Base-by-base conservation (phyloP, 2,113 vertebrate genomes). In the Acrocephalus kingi region DNA sequence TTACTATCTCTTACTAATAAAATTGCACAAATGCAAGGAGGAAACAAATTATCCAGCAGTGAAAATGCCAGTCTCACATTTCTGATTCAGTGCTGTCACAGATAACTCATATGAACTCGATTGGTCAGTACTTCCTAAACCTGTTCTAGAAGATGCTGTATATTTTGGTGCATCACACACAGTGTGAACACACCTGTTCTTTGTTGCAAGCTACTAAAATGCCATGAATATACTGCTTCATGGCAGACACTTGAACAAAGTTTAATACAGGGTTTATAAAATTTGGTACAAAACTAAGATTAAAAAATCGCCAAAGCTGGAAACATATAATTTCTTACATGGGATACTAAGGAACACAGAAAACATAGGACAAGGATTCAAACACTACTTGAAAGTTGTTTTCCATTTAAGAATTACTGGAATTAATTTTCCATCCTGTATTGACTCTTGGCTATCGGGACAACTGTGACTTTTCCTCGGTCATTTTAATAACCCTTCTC, bases 391-490 rank as follows among this genome's bases (percentile, higher is more conserved):
- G 7, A 46, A 83, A 88, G 3, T 31, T n/a, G 7, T n/a, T 87
- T 75, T 82, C 37, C 21, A 66, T 55, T 72, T 86, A 14, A 88
- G 30, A 46, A 43, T 33, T 61, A 30, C 1, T 35, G 16, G 37
- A 84, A 77, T 62, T 69, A 1, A 43, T 90, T 72, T 92, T 84
- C 49, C 68, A 71, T 68, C 8, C 49, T 46, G 15, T 76, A 62
- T 21, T 74, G 73, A 80, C 31, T 28, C 59, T 45, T 4, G 3
- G 37, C 28, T 86, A 25, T 25, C 2, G 9, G 37, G 52, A 51
- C 20, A 90, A 64, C 33, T 46, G n/a, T 30, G 18, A 72, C 9
- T 41, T 15, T 81, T 45, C 35, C n/a, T 11, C 0, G 0, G 27
- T 22, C 4, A 43, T 74, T 86, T 87, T 59, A 74, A 43, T 35